Percentiles rank a stretch among this genome's conserved stretches.
phyloP scores from a whole-genome alignment of 92 coral and sea anemone genomes.

The Paramuricea clavata region DNA sequence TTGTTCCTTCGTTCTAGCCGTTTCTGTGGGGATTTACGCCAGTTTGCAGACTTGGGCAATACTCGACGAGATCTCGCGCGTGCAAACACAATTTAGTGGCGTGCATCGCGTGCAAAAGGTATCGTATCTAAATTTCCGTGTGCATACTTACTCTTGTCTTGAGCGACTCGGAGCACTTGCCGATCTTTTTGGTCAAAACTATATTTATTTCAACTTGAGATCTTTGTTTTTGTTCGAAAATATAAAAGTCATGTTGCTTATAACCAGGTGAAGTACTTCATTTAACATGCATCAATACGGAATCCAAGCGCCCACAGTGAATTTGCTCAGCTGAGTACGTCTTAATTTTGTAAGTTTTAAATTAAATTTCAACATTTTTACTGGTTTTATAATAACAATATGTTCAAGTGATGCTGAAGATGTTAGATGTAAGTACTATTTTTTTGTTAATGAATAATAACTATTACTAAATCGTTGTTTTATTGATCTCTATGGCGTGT shows the following conservation, averaged over 20 bases:
- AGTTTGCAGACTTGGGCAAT: conserved; percentile 3
- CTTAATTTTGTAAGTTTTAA: not conserved
- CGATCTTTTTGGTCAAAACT: no score
- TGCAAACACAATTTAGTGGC: conserved; percentile 5
- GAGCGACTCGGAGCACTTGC: no score
- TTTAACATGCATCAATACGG: not conserved
- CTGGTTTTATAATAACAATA: no score
- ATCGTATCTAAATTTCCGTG: no score
- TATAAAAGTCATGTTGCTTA: no score
- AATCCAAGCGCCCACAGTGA: conserved; percentile 3
- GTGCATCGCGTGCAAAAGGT: not conserved
- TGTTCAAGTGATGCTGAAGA: not conserved
- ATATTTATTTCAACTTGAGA: not conserved
- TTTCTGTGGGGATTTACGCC: no score
- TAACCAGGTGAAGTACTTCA: not conserved
- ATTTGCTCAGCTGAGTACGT: not conserved
- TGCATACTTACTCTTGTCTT: no score
- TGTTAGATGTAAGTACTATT: not conserved
- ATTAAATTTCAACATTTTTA: not conserved
- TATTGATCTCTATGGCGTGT: not conserved
- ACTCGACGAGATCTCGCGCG: conserved; percentile 6
- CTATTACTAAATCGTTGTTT: not conserved
- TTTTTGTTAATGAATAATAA: no score
- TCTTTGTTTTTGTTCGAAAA: conserved; percentile 1
- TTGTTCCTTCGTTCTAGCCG: no score